Base-by-base conservation (phyloP, 2,888 invertebrate species). In the Pheosia tremula region DNA sequence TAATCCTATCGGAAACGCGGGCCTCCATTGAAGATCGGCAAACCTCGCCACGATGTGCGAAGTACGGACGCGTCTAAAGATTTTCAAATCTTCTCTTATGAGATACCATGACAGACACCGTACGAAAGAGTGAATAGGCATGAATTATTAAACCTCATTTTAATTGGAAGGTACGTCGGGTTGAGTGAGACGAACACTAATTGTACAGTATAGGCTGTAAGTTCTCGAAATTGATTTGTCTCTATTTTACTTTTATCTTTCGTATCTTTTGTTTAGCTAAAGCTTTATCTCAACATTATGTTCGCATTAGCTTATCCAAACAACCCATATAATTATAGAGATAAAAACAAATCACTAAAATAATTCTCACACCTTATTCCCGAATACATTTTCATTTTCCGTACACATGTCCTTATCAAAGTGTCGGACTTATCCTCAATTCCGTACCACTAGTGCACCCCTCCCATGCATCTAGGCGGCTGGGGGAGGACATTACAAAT, bases 1-100 rank as follows among this genome's bases (percentile, higher is more conserved):
- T 93, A 93, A 93, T 93, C 92, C 93, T 91, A 93, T 92, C 91
- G 91, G 91, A 93, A 92, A 90, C 91, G 90, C 88, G 89, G 87
- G 82, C 87, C 89, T 85, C 91, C 90, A 89, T 91, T 88, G 88
- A 93, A 92, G 92, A 92, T 91, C 89, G 88, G 83, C 79, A 79
- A 80, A 82, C 84, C 84, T 80, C 78, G 78, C 72, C 74, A 75
- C 72, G 80, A 74, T 77, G 72, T 75, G 72, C 60, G 78, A 81
- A 84, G 80, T 73, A 77, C 75, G 72, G 87, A 87, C 81, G 78
- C 68, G 78, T 87, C 88, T 81, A 72, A 76, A 79, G 86, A 88
- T 89, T 83, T 81, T 69, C 68, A 75, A 75, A 39, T 55, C 5
- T 54, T 36, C 24, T 57, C 47, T n/a, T n/a, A n/a, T n/a, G 45